phyloP scores from a whole-genome alignment of 2,888 invertebrate species.

The Torymus aiolomorphi region DNA sequence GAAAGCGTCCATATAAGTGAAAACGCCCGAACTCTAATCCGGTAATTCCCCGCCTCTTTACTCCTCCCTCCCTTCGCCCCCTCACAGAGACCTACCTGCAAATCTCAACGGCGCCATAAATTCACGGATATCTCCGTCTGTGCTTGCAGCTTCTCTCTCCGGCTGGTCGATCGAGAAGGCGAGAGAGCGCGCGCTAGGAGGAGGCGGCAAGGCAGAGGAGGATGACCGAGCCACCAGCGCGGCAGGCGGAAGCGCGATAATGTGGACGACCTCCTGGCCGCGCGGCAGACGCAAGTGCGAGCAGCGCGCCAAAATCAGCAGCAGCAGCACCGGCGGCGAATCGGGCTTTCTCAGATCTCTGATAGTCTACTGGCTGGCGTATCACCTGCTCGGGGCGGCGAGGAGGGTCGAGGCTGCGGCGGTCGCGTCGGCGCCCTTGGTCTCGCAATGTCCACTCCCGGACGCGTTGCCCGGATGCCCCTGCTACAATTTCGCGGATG shows the following conservation, averaged over 20 bases:
- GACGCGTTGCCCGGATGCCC: conserved; percentile 89
- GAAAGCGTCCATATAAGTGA: conserved; percentile 19
- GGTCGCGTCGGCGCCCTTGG: conserved; percentile 56
- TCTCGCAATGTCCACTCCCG: conserved; percentile 82
- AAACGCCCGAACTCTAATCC: conserved; percentile 13
- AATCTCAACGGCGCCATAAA: conserved; percentile 34
- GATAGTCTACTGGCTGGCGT: no score
- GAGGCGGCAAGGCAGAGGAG: conserved; percentile 48
- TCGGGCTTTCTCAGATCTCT: no score
- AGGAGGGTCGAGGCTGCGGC: conserved; percentile 7
- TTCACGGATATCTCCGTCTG: conserved; percentile 8
- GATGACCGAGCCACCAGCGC: conserved; percentile 63
- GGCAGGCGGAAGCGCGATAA: conserved; percentile 68
- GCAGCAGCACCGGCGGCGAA: no score
- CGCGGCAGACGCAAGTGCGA: conserved; percentile 71
- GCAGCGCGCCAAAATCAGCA: no score
- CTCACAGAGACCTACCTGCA: not conserved
- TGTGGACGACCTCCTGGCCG: conserved; percentile 73
- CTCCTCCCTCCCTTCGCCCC: no score
- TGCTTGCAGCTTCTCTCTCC: conserved; percentile 17
- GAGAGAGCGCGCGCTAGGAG: no score
- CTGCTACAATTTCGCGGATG: conserved; percentile 95
- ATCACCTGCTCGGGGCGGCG: not conserved
- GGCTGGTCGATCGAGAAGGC: not conserved
- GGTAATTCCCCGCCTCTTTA: conserved; percentile 7